Evolutionary conservation across 2,113 vertebrate genomes (phyloP).

Genomic region (Siphamia tubifer): DNA sequence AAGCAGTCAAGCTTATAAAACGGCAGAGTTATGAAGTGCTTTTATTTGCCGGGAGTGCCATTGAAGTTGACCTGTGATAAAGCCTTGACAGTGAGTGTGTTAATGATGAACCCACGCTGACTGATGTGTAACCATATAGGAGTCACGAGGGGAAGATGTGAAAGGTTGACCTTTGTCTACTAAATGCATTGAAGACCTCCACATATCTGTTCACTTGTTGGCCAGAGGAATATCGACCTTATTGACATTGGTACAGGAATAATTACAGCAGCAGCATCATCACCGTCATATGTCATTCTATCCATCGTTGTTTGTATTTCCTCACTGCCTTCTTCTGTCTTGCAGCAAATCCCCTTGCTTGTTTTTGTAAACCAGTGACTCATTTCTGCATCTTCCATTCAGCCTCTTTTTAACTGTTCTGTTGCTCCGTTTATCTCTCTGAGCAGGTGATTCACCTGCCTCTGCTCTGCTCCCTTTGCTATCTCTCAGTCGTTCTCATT

Average conservation of each 20-base stretch:
- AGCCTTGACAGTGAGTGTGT: constrained; percentile 57
- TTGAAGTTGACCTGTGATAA: constrained; percentile 67
- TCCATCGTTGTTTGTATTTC: not conserved
- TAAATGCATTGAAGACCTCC: not conserved
- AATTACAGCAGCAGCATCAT: constrained; percentile 8
- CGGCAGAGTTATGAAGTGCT: constrained; percentile 60
- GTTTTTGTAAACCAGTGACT: constrained; percentile 14
- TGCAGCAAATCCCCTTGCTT: not conserved
- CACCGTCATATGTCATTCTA: not conserved
- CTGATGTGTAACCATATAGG: constrained; percentile 52
- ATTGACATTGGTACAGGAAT: constrained; percentile 18
- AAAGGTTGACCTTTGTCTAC: constrained; percentile 59
- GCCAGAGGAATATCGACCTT: constrained; percentile 17
- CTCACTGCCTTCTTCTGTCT: not conserved
- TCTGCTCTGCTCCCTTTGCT: constrained; percentile 15
- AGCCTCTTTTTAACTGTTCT: constrained; percentile 10
- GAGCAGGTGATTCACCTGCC: constrained; percentile 38
- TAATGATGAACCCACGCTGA: constrained; percentile 62
- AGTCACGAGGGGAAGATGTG: constrained; percentile 35
- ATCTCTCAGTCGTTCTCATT: constrained; percentile 53
- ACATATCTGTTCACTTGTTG: not conserved
- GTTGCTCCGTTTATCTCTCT: constrained; percentile 36
- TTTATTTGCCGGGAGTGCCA: constrained; percentile 56
- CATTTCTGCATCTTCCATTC: constrained; percentile 12
- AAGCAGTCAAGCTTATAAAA: constrained; percentile 57